Evolutionary conservation across 1,140 invertebrate species (phyloP), one percentile per base, ranked within the genome.

Genomic region (Brevipalpus yothersi): DNA sequence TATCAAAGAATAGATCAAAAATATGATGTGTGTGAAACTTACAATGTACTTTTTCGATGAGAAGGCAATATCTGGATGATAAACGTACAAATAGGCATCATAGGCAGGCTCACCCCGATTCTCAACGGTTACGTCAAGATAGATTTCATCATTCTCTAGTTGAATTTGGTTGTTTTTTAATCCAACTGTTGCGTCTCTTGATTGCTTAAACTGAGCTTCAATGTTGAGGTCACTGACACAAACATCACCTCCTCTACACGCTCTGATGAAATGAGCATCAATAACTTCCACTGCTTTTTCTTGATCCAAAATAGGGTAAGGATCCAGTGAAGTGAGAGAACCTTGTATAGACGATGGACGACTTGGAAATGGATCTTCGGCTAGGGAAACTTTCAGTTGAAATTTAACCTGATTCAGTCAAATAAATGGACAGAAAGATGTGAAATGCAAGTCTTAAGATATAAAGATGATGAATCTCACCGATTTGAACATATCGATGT

Each of bases 91-190:
- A 65, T 82, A 80, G 0, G 88, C 80, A 69, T 93, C 85, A 68
- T 95, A 94, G 0, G 91, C 91, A 0, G 89, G 83, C 69, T 96
- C 90, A 3, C 80, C 80, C 21, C 75, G 66, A 69, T 95, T 96
- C 39, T 72, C 73, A 3, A 89, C 77, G 31, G 76, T 79, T 12
- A 90, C 75, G 42, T 82, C 78, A 0, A 96, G 71, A 42, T 31
- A 31, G 31, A 31, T 31, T 31, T 31, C 31, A 31, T 31, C 31
- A 31, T 31, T 31, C 31, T 31, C 31, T 5, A 31, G 31, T 31
- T 31, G 31, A 5, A 31, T 31, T 31, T 31, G 31, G 31, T 31
- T 31, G 31, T 31, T 31, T 31, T 31, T 31, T 5, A 31, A 31
- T 31, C 31, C 31, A 31, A 31, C 31, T 31, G 31, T 31, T 3